Evolutionary conservation across 2,888 invertebrate species (phyloP).

Genomic region (Nesidiocoris tenuis): DNA sequence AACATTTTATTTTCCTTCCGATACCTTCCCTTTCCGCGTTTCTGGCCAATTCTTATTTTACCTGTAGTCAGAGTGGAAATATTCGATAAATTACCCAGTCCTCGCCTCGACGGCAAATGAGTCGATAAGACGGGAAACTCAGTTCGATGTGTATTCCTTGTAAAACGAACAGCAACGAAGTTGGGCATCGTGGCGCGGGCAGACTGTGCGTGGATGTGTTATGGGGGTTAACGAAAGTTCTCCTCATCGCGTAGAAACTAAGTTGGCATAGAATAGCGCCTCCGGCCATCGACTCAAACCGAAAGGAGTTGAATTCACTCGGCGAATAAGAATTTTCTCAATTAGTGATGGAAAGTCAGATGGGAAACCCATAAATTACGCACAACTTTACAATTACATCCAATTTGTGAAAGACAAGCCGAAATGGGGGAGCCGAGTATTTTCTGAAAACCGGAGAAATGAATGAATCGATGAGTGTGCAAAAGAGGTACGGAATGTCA

Average conservation of each 20-base stretch:
- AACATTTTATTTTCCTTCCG: too few species aligned
- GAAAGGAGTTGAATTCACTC: neutral
- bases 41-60: too few species aligned
- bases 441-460: constrained; percentile 33
- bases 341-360: constrained; percentile 38
- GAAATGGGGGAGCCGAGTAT: constrained; percentile 14
- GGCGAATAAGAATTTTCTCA: constrained; percentile 25
- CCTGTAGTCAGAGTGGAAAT: too few species aligned
- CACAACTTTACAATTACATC: constrained; percentile 39
- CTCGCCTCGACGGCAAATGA: too few species aligned
- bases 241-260: neutral
- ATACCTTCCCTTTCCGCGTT: too few species aligned
- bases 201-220: too few species aligned
- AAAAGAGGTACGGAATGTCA: neutral
- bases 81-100: too few species aligned
- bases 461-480: constrained; percentile 28
- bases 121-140: too few species aligned
- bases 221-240: neutral
- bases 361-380: constrained; percentile 32
- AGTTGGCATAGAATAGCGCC: neutral
- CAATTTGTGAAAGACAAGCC: constrained; percentile 24
- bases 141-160: too few species aligned
- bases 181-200: neutral
- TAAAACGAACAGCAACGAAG: neutral
- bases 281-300: neutral